phyloP scores from a whole-genome alignment of 2,888 invertebrate genomes.

The Anarsia innoxiella region DNA sequence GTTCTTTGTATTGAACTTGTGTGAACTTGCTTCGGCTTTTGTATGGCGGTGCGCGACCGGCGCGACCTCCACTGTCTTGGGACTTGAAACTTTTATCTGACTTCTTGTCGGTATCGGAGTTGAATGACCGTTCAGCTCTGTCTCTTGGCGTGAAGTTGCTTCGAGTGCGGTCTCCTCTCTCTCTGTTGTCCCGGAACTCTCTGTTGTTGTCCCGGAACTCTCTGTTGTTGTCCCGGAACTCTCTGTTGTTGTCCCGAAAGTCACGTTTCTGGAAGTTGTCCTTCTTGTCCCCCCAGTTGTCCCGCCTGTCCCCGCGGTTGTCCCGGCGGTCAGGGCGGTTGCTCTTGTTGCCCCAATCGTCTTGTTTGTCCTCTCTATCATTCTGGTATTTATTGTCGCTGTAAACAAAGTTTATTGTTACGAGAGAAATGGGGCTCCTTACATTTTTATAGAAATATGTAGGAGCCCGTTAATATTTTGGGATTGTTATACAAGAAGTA shows the following conservation, averaged over 20 bases:
- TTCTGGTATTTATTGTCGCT: slow-evolving; percentile 32
- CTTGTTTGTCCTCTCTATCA: slow-evolving; percentile 33
- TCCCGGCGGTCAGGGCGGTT: slow-evolving; percentile 25
- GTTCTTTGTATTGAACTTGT: slow-evolving; percentile 48
- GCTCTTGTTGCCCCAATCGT: slow-evolving; percentile 25
- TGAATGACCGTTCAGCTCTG: slow-evolving; percentile 45
- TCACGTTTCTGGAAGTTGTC: slow-evolving; percentile 34
- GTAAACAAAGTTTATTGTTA: too few species aligned
- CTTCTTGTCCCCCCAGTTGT: slow-evolving; percentile 26
- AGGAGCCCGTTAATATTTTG: too few species aligned
- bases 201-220: slow-evolving; percentile 23
- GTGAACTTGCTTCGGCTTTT: slow-evolving; percentile 48
- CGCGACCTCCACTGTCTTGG: slow-evolving; percentile 38
- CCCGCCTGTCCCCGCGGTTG: slow-evolving; percentile 19
- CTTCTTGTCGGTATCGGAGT: slow-evolving; percentile 40
- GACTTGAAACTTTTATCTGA: slow-evolving; percentile 48
- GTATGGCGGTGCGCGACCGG: slow-evolving; percentile 42
- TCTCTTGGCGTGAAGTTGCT: slow-evolving; percentile 58
- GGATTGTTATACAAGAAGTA: too few species aligned
- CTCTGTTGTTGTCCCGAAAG: slow-evolving; percentile 26
- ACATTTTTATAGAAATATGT: too few species aligned
- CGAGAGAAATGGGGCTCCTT: too few species aligned
- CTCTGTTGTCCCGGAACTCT: slow-evolving; percentile 22
- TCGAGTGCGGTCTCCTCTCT: slow-evolving; percentile 32
- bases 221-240: slow-evolving; percentile 25